Evolutionary conservation across 2,888 invertebrate genomes (phyloP).

Genomic region (Dromius quadrimaculatus): DNA sequence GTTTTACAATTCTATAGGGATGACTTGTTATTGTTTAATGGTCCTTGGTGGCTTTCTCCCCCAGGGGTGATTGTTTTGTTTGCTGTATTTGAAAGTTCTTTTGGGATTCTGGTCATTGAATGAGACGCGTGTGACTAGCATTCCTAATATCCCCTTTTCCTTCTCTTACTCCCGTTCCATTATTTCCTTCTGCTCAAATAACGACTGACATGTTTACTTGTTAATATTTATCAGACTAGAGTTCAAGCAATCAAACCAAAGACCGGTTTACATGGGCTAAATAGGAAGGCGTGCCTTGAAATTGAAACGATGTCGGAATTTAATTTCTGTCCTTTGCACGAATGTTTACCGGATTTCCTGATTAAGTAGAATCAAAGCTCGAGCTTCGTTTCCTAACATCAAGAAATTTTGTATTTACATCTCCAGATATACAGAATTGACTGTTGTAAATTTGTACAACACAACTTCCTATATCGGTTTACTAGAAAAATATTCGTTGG

Average conservation of each 20-base stretch:
- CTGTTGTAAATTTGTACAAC: too few species aligned
- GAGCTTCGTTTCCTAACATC: too few species aligned
- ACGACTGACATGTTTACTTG: slow-evolving; percentile 50
- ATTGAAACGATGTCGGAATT: slow-evolving; percentile 37
- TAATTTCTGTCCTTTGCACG: slow-evolving; percentile 32
- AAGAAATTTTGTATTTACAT: too few species aligned
- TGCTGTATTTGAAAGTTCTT: slow-evolving; percentile 30
- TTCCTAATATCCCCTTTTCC: slow-evolving; percentile 34
- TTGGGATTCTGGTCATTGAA: slow-evolving; percentile 40
- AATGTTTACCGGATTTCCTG: slow-evolving; percentile 32
- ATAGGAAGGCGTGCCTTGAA: slow-evolving; percentile 48
- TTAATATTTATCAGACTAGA: slow-evolving; percentile 51
- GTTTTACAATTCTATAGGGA: too few species aligned
- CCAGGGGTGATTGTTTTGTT: slow-evolving; percentile 16
- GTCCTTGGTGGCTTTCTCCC: not conserved
- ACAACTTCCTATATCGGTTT: too few species aligned
- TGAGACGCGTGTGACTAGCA: slow-evolving; percentile 37
- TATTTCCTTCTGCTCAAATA: slow-evolving; percentile 15
- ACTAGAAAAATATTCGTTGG: too few species aligned
- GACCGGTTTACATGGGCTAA: slow-evolving; percentile 48
- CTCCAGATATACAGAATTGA: too few species aligned
- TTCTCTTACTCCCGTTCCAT: too few species aligned
- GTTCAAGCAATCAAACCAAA: slow-evolving; percentile 46
- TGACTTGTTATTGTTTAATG: not conserved
- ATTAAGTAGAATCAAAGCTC: slow-evolving; percentile 18